Evolutionary conservation across 2,888 invertebrate genomes (phyloP).

Genomic region (Drosophila fulvimacula): DNA sequence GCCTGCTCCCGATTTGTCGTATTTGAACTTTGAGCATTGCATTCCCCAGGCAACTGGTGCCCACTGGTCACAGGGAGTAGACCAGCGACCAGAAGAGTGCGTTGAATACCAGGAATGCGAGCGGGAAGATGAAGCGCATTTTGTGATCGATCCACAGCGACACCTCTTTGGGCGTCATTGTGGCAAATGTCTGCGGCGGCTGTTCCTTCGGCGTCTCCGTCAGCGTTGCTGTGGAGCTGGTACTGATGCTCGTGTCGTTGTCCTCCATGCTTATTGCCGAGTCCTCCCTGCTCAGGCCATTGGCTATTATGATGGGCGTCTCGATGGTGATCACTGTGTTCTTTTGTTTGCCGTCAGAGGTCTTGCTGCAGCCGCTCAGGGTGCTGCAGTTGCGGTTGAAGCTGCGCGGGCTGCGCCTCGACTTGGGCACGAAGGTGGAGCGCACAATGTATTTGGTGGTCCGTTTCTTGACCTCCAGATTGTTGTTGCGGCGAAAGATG

Average conservation of each 20-base stretch:
- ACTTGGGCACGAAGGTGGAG: conserved; percentile 92
- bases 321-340: conserved; percentile 73
- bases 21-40: conserved; percentile 34
- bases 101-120: conserved; percentile 92
- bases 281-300: conserved; percentile 47
- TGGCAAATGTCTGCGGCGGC: conserved; percentile 84
- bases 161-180: conserved; percentile 95
- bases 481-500: conserved; percentile 91
- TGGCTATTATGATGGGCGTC: conserved; percentile 89
- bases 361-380: conserved; percentile 68
- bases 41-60: not conserved
- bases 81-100: conserved; percentile 92
- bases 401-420: conserved; percentile 87
- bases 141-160: conserved; percentile 93
- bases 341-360: conserved; percentile 69
- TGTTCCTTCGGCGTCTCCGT: conserved; percentile 43
- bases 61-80: conserved; percentile 85
- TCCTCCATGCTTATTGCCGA: conserved; percentile 60
- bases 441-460: conserved; percentile 93
- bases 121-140: conserved; percentile 91
- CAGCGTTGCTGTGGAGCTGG: conserved; percentile 40
- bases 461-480: conserved; percentile 83
- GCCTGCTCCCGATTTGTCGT: conserved; percentile 3
- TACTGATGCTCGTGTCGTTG: conserved; percentile 37
- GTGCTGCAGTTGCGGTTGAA: conserved; percentile 86